Percentiles rank a stretch among this genome's conserved stretches.
phyloP scores from a whole-genome alignment of 2,113 vertebrate species.

The Phodopus roborovskii region DNA sequence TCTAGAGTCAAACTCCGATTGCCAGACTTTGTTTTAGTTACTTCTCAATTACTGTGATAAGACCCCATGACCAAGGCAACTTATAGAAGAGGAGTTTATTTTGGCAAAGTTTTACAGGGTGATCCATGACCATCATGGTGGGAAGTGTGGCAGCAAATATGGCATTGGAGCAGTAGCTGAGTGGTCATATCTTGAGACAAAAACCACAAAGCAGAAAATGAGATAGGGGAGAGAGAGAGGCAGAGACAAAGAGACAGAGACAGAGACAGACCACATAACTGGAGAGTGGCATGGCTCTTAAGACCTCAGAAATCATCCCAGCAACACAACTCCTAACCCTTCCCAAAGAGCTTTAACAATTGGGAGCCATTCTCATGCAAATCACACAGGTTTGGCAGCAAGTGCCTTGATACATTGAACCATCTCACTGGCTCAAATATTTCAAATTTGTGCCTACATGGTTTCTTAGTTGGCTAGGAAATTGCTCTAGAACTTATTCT shows the following conservation, averaged over 20 bases:
- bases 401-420: not conserved
- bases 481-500: not conserved
- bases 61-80: not conserved
- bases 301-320: not conserved
- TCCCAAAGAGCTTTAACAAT: not conserved
- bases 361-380: not conserved
- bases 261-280: not conserved
- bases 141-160: not conserved
- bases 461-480: not conserved
- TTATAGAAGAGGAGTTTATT: not conserved
- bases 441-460: not conserved
- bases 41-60: not conserved
- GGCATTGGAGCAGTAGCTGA: not conserved
- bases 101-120: not conserved
- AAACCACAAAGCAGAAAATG: not conserved
- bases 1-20: not conserved
- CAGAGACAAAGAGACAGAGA: not conserved
- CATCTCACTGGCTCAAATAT: not conserved
- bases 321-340: not conserved
- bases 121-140: not conserved
- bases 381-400: not conserved
- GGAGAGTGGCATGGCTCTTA: not conserved
- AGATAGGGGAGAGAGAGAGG: not conserved
- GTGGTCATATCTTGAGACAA: not conserved
- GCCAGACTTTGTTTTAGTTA: not conserved